These are phyloP conservation scores for Pogonus chalceus DNA, from an alignment of 1,140 invertebrate genomes.

Conservation along the genomic window DNA sequence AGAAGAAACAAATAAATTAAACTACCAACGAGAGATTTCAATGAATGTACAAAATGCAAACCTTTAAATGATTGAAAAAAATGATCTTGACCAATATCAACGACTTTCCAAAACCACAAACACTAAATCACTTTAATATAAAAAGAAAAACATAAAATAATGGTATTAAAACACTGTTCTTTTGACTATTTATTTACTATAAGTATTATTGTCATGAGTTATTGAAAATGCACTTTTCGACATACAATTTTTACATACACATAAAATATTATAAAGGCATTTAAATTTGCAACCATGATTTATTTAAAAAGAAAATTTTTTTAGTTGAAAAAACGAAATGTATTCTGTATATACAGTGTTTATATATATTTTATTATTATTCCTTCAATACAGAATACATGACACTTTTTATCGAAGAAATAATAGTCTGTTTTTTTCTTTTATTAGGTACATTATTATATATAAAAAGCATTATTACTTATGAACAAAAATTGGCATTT, in stretches of 20 bases:
- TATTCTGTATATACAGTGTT: not conserved
- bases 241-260: conserved; percentile 22
- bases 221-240: conserved; percentile 35
- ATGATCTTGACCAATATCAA: too few relatives aligned
- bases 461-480: conserved; percentile 2
- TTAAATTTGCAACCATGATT: conserved; percentile 7
- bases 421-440: not conserved
- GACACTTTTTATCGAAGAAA: not conserved
- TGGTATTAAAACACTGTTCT: not conserved
- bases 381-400: conserved; percentile 7
- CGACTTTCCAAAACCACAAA: too few relatives aligned
- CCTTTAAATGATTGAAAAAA: too few relatives aligned
- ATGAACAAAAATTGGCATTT: conserved; percentile 1
- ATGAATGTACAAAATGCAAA: too few relatives aligned
- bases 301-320: not conserved
- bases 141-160: too few relatives aligned
- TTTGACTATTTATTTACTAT: conserved; percentile 27
- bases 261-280: conserved; percentile 11
- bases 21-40: too few relatives aligned
- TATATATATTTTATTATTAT: not conserved
- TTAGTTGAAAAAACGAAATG: not conserved
- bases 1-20: too few relatives aligned
- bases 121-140: too few relatives aligned
- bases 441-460: not conserved
- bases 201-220: conserved; percentile 34